phyloP scores from a whole-genome alignment of 2,888 invertebrate species.

The Phorcus lineatus region DNA sequence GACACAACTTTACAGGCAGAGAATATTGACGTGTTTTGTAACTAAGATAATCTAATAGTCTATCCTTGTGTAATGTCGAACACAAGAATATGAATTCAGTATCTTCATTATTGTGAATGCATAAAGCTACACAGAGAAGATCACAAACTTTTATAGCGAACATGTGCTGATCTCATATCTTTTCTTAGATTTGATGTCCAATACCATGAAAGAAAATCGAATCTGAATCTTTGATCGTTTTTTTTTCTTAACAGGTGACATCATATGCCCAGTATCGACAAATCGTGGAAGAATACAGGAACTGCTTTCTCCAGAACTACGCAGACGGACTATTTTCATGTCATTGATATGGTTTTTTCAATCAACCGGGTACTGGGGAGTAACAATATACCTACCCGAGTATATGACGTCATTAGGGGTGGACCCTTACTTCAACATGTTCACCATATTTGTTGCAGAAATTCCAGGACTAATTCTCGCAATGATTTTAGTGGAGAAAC shows the following conservation, averaged over 20 bases:
- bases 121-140: too few species aligned
- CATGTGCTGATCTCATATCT: too few species aligned
- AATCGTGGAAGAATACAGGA: slow-evolving; percentile 54
- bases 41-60: too few species aligned
- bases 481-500: slow-evolving; percentile 61
- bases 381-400: slow-evolving; percentile 65
- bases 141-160: too few species aligned
- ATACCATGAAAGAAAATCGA: too few species aligned
- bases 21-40: too few species aligned
- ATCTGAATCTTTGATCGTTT: not conserved
- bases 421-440: slow-evolving; percentile 64
- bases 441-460: slow-evolving; percentile 65
- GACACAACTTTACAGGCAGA: too few species aligned
- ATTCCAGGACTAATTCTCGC: slow-evolving; percentile 64
- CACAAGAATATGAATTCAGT: too few species aligned
- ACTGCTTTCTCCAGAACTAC: slow-evolving; percentile 50
- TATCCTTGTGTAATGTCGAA: too few species aligned
- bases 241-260: slow-evolving; percentile 50
- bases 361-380: slow-evolving; percentile 67
- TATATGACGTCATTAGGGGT: slow-evolving; percentile 60
- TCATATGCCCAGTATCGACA: slow-evolving; percentile 44
- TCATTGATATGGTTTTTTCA: slow-evolving; percentile 64
- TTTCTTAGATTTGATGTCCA: too few species aligned
- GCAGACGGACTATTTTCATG: slow-evolving; percentile 49
- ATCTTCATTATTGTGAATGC: too few species aligned